Evolutionary conservation across 2,797 vertebrate genomes (phyloP).

Genomic region (Anomalospiza imberbis): DNA sequence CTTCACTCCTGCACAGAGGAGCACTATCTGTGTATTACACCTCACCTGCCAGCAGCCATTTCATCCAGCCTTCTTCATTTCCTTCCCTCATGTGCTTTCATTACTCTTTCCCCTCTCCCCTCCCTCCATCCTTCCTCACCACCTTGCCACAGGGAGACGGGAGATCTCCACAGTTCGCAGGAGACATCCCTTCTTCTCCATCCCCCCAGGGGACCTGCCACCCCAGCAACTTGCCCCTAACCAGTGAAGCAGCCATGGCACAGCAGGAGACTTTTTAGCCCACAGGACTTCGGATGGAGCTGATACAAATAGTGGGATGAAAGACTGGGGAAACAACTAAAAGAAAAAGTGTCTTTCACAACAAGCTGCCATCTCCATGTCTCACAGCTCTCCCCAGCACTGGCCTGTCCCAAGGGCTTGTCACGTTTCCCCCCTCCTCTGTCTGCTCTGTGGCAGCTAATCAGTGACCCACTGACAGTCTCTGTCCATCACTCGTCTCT

Average conservation of each 20-base stretch:
- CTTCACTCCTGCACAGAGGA: not conserved
- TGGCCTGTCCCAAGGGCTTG: not conserved
- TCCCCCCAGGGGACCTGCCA: not conserved
- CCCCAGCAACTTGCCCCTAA: not conserved
- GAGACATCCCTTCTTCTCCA: not conserved
- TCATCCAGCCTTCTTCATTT: not conserved
- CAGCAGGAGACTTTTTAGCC: not conserved
- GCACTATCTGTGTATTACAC: not conserved
- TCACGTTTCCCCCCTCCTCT: not conserved
- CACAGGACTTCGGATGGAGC: not conserved
- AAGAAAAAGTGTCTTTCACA: not conserved
- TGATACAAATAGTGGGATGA: not conserved
- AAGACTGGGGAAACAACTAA: not conserved
- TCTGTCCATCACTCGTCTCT: conserved; percentile 54
- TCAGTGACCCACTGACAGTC: conserved; percentile 56
- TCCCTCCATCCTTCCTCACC: not conserved
- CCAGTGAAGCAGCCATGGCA: not conserved
- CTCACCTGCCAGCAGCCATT: not conserved
- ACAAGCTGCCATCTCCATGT: not conserved
- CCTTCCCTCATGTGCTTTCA: not conserved
- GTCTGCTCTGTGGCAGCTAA: conserved; percentile 21
- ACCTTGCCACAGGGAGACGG: not conserved
- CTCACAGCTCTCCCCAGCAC: not conserved
- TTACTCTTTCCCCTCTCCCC: not conserved
- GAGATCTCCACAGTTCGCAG: not conserved